Base-by-base conservation (phyloP, 2,888 invertebrate genomes). In the Campoplex capitator region DNA sequence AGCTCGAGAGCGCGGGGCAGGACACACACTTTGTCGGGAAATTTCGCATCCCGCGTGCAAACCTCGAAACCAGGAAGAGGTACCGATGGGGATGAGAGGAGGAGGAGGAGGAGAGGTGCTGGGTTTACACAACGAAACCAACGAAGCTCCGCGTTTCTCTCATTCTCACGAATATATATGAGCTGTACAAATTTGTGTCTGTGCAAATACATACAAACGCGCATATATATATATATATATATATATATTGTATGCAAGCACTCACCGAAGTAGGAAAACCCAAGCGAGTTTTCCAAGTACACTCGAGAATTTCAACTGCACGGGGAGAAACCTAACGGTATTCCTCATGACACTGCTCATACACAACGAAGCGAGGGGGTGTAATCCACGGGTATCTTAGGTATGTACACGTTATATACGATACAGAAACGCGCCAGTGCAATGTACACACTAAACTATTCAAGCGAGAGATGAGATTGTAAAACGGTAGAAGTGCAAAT, bases 261-360 rank as follows among this genome's bases (percentile, higher is more conserved):
- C 73, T 82, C 56, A 9, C 23, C n/a, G n/a, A 56, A 45, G 38
- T 76, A 71, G 38, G 51, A 71, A 78, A 82, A 48, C 67, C 51
- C 32, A 13, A 70, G 67, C 62, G n/a, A 74, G 45, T 77, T 82
- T 82, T 74, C 68, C 77, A 42, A 35, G 48, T 67, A 62, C 28
- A 81, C 42, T 38, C 71, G 79, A 23, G 79, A 70, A 70, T 58
- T 80, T 23, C 73, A 79, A 58, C 67, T 79, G 18, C 75, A 11
- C 8, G 2, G 38, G 0, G 38, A 35, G 58, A 58, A 58, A 58
- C 11, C 23, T 28, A 58, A 23, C 70, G 45, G 45, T 48, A 48
- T 70, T 8, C 18, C 70, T 28, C 70, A 16, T 70, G 45, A 48
- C 70, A 38, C 42, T 70, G 28, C n/a, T 70, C 42, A 45, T 38